Evolutionary conservation across 1,140 invertebrate species (phyloP).

Genomic region (Thaumetopoea pityocampa): DNA sequence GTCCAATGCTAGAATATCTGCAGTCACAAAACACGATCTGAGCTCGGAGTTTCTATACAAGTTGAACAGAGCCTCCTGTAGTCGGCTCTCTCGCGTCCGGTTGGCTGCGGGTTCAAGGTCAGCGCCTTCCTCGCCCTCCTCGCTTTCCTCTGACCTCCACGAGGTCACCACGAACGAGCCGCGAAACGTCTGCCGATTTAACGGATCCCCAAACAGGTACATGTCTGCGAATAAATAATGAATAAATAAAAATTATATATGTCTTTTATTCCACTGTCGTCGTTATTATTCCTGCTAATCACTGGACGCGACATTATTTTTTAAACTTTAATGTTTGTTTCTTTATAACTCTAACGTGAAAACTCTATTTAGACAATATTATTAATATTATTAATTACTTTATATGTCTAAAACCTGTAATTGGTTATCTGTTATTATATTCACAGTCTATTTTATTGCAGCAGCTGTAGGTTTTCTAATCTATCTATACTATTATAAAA

Average conservation of each 20-base stretch:
- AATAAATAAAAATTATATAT: not conserved
- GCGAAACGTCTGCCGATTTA: constrained; percentile 86
- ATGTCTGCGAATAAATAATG: constrained; percentile 81
- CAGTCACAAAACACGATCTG: constrained; percentile 80
- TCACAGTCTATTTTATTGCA: no score
- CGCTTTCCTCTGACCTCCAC: constrained; percentile 60
- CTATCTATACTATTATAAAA: no score
- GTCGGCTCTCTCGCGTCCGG: constrained; percentile 77
- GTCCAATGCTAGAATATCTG: constrained; percentile 86
- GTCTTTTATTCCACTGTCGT: no score
- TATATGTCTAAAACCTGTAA: no score
- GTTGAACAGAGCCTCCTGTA: constrained; percentile 85
- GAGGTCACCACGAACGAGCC: constrained; percentile 83
- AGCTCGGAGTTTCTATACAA: constrained; percentile 84
- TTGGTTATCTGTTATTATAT: no score
- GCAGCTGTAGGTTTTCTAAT: no score
- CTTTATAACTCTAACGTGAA: no score
- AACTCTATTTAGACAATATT: no score
- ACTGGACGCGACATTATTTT: no score
- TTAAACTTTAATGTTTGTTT: no score
- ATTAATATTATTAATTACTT: no score
- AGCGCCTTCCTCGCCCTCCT: constrained; percentile 60
- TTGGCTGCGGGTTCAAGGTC: constrained; percentile 32
- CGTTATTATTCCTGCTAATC: no score
- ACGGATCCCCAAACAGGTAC: constrained; percentile 84